Conservation (phyloP, 2,888 invertebrate genomes). For the Stenodera caucasica region DNA sequence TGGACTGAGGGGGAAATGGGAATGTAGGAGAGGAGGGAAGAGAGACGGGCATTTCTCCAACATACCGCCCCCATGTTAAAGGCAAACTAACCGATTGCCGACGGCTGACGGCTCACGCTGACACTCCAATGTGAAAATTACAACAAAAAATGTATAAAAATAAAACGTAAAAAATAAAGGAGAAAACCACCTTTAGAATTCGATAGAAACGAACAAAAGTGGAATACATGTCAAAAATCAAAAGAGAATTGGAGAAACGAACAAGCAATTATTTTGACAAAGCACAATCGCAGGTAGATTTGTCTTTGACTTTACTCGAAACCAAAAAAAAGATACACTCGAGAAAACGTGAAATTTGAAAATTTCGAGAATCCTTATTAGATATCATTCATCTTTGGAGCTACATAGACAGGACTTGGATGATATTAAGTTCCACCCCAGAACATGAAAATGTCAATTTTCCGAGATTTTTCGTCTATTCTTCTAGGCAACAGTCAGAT, state of each 20-base stretch:
- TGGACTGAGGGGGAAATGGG: conserved; percentile 35
- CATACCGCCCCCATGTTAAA: conserved; percentile 10
- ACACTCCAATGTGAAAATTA: conserved; percentile 3
- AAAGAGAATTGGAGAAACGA: background rate
- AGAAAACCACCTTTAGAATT: background rate
- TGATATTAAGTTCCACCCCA: no score
- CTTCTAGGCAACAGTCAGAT: no score
- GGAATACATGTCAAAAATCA: background rate
- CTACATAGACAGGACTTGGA: no score
- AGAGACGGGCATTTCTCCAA: conserved; percentile 10
- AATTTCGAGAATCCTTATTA: no score
- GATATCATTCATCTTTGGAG: no score
- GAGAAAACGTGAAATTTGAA: no score
- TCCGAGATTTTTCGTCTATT: no score
- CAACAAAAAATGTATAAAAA: background rate
- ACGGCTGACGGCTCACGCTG: background rate
- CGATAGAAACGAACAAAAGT: background rate
- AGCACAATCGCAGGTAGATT: no score
- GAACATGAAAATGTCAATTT: no score
- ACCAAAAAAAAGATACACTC: no score
- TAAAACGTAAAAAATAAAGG: background rate
- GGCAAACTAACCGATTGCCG: conserved; percentile 9
- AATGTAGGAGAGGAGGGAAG: conserved; percentile 28
- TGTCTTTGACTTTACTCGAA: no score
- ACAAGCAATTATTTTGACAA: background rate